Conservation (phyloP, 2,888 invertebrate genomes). For the Andrena praecox region DNA sequence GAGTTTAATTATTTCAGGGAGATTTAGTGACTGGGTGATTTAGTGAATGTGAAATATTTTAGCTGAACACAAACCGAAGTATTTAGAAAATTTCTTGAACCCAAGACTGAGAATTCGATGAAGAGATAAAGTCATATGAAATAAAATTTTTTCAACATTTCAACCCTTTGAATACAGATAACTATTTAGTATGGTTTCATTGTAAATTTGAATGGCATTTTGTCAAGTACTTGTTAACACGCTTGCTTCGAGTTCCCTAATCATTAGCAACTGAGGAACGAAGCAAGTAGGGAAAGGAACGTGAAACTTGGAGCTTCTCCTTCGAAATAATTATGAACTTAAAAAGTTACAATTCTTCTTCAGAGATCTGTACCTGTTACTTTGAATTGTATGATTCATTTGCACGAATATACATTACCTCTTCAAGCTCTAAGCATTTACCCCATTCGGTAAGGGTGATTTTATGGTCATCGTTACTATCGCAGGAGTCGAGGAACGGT, state of each 20-base stretch:
- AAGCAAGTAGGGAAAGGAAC: neutral
- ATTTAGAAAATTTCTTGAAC: neutral
- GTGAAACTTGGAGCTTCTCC: neutral
- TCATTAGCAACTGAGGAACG: too few relatives aligned
- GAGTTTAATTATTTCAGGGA: too few relatives aligned
- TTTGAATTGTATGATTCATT: neutral
- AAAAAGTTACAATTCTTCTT: too few relatives aligned
- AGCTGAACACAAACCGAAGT: neutral
- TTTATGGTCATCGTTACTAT: slow-evolving; percentile 94
- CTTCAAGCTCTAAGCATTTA: slow-evolving; percentile 92
- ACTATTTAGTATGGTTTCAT: neutral
- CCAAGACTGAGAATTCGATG: too few relatives aligned
- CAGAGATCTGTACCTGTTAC: too few relatives aligned
- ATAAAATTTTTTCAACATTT: too few relatives aligned
- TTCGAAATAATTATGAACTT: too few relatives aligned
- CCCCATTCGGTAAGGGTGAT: slow-evolving; percentile 98
- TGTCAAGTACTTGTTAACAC: neutral
- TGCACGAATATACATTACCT: slow-evolving; percentile 86
- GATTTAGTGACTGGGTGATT: too few relatives aligned
- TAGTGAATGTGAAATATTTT: neutral
- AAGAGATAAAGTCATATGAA: too few relatives aligned
- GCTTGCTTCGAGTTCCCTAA: too few relatives aligned
- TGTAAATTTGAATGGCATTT: neutral
- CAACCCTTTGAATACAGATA: too few relatives aligned
- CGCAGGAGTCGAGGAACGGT: slow-evolving; percentile 97